Base-by-base conservation (phyloP, 2,888 invertebrate genomes). In the Hydrotaea cyrtoneurina region DNA sequence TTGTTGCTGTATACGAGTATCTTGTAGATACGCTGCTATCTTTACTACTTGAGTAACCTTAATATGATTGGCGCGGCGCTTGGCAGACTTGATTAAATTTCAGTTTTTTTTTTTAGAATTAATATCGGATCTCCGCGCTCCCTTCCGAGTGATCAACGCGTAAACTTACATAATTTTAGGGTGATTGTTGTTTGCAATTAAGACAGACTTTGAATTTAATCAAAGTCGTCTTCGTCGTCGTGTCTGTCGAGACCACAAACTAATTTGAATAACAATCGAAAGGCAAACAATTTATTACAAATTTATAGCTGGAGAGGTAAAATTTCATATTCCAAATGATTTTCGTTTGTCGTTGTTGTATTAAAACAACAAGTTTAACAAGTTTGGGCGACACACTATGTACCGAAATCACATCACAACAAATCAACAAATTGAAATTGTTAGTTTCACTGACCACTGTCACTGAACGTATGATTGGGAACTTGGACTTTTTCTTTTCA, bases 321-420 rank as follows among this genome's bases (percentile, higher is more conserved):
- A 62, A 57, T 80, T 69, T 74, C 31, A 31, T 4, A 31, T 31
- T 31, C 73, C 46, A 57, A 55, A 43, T 59, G 76, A 66, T 77
- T 78, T 78, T 59, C 15, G 50, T 74, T 77, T 31, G 80, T 46
- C 26, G 53, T 31, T 7, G 43, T 31, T 10, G 69, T 69, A 43
- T 39, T 53, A 83, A 79, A 79, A 81, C 81, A 85, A 85, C 85
- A 78, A 82, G 85, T 85, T 80, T 82, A 75, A 78, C 84, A 57
- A 85, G 85, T 82, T 82, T 79, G 21, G 53, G 53, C 79, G 81
- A 80, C 79, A 78, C 57, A 66, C n/a, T 23, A 50, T 53, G 2
- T 46, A 23, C 75, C 23, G 62, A 59, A 26, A 59, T 15, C 19
- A 74, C 77, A 66, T 59, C 81, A 39, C 79, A 82, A 39, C 79